Base-by-base conservation (phyloP, 2,797 vertebrate genomes). In the Mus minutoides region DNA sequence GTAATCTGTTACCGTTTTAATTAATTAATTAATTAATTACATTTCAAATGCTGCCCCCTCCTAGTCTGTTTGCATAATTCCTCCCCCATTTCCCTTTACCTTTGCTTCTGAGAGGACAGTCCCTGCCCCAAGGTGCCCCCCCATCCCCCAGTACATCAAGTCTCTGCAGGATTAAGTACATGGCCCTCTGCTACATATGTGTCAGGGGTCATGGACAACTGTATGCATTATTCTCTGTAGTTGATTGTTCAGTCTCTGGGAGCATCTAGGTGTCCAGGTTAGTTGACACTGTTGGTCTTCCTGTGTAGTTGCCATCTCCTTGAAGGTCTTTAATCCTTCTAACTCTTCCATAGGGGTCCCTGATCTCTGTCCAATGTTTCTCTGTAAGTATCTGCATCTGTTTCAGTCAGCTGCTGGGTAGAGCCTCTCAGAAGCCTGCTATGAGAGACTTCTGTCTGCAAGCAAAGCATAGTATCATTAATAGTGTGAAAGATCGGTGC, bases 1-100 rank as follows among this genome's bases (percentile, higher is more conserved):
- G 19, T 56, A 79, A 22, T n/a, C 9, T n/a, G 52, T 79, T 43
- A 26, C 22, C 13, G 40, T 17, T 69, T 17, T 34, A n/a, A 34
- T 34, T 34, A 34, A 34, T 34, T 67, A 34, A 67, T 67, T 34
- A 64, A 64, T 64, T 64, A 31, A 16, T 64, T 31, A 16, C 12
- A 64, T 64, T 16, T 6, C 31, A 67, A 34, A 67, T 67, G 14
- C 14, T 67, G 14, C 64, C 31, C 29, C 64, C 6, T 67, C 31
- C 14, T 34, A 2, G 31, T 34, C 6, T 34, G 29, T 31, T 16
- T 14, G 31, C 31, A 67, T 16, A 34, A 67, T 67, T 17, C 14
- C 5, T 7, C 2, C 31, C 64, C 64, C 29, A 64, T 17, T 3
- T 2, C 5, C 13, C 0, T 6, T 34, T 11, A 9, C 24, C 60